These are phyloP conservation scores for Tenebrio molitor DNA, from an alignment of 1,140 invertebrate species.

Conservation along the genomic window DNA sequence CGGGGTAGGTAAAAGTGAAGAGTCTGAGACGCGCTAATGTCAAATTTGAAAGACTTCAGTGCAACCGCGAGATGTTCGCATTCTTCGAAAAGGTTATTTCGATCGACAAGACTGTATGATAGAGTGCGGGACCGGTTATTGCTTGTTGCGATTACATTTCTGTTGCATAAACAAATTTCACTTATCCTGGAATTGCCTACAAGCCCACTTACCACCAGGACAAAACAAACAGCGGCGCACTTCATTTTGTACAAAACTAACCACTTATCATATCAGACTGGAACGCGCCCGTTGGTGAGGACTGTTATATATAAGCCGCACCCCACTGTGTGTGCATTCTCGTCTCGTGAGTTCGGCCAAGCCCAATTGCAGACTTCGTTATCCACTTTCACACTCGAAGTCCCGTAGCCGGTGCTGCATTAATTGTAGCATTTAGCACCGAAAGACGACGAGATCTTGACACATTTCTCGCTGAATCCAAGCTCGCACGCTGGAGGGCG, in stretches of 20 bases:
- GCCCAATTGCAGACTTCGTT: constrained; percentile 33
- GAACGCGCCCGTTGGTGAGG: constrained; percentile 29
- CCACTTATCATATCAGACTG: constrained; percentile 39
- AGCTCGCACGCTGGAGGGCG: too few species aligned
- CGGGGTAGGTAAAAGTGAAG: too few species aligned
- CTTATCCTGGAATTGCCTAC: too few species aligned
- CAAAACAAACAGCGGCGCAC: constrained; percentile 23
- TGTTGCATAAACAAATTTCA: too few species aligned
- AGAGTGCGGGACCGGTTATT: too few species aligned
- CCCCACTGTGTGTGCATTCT: constrained; percentile 45
- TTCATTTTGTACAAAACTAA: constrained; percentile 3
- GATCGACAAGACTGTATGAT: too few species aligned
- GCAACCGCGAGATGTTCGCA: too few species aligned
- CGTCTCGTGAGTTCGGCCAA: constrained; percentile 37
- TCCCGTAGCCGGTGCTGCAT: neutral
- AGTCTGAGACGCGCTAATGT: too few species aligned
- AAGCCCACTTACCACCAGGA: constrained; percentile 43
- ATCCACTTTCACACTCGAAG: constrained; percentile 45
- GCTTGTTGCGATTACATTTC: too few species aligned
- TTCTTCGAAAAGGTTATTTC: too few species aligned
- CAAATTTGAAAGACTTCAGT: too few species aligned
- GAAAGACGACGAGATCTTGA: neutral
- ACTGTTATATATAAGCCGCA: constrained; percentile 55
- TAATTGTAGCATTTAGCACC: neutral
- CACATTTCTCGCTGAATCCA: neutral